Evolutionary conservation across 2,888 invertebrate species (phyloP).

Genomic region (Gastrophysa polygoni): DNA sequence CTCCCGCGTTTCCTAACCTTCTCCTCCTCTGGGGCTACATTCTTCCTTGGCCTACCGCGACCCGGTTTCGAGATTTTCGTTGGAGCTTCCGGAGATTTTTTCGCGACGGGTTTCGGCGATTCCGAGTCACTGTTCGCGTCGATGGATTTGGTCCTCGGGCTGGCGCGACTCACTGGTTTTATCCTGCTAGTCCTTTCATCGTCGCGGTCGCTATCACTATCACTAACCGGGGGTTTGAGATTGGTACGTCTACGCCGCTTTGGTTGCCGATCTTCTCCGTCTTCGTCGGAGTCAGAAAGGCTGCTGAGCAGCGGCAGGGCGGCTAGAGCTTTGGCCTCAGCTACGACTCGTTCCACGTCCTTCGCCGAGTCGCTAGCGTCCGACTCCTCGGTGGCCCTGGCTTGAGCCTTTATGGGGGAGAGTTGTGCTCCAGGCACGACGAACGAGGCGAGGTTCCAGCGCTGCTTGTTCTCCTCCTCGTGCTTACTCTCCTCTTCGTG

Average conservation of each 20-base stretch:
- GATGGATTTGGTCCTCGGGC: slow-evolving; percentile 53
- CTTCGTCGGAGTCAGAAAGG: slow-evolving; percentile 60
- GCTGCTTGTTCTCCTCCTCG: slow-evolving; percentile 57
- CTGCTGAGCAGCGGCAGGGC: slow-evolving; percentile 62
- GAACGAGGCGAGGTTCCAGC: slow-evolving; percentile 59
- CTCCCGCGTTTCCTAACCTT: slow-evolving; percentile 42
- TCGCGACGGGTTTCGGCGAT: slow-evolving; percentile 32
- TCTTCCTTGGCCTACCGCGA: slow-evolving; percentile 40
- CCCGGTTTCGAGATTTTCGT: slow-evolving; percentile 32
- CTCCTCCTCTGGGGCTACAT: slow-evolving; percentile 30
- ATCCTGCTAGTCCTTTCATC: slow-evolving; percentile 42
- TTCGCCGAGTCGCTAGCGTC: slow-evolving; percentile 62
- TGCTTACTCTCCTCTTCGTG: slow-evolving; percentile 44
- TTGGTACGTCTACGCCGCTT: slow-evolving; percentile 34
- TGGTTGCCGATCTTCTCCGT: slow-evolving; percentile 41
- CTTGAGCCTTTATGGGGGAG: slow-evolving; percentile 29
- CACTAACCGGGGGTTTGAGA: slow-evolving; percentile 44
- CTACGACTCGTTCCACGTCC: slow-evolving; percentile 61
- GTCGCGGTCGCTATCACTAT: slow-evolving; percentile 52
- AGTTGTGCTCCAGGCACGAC: slow-evolving; percentile 40
- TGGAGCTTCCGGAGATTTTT: slow-evolving; percentile 50
- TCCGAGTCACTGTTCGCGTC: slow-evolving; percentile 54
- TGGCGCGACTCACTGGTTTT: slow-evolving; percentile 53
- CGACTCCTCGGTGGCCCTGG: slow-evolving; percentile 50
- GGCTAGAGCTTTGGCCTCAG: slow-evolving; percentile 56